A percentile compares a stretch with the other conserved stretches of the same genome.
Conservation (phyloP, 2,888 invertebrate genomes). For the Neoscelio sp. region DNA sequence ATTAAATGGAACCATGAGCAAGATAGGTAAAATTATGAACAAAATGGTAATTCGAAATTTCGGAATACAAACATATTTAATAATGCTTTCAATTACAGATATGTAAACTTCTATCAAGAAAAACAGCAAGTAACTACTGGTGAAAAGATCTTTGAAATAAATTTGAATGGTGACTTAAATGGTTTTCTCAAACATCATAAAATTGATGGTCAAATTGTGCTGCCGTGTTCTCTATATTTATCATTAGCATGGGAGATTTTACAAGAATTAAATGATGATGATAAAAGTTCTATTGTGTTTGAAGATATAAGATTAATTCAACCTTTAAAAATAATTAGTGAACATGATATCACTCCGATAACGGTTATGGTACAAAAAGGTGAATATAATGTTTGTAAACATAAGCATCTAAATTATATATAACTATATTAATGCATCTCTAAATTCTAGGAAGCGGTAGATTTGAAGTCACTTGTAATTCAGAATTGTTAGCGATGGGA, state of each 20-base stretch:
- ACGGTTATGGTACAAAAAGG: slow-evolving; percentile 79
- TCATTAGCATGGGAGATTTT: slow-evolving; percentile 83
- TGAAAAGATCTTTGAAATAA: slow-evolving; percentile 74
- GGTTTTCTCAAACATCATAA: slow-evolving; percentile 84
- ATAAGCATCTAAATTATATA: too few species aligned
- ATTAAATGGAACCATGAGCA: slow-evolving; percentile 70
- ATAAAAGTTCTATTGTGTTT: slow-evolving; percentile 78
- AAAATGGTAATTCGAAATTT: too few species aligned
- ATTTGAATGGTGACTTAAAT: slow-evolving; percentile 78
- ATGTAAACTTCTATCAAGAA: slow-evolving; percentile 82
- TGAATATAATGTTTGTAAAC: too few species aligned
- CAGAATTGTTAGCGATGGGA: slow-evolving; percentile 87
- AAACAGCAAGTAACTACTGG: slow-evolving; percentile 56
- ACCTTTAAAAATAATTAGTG: slow-evolving; percentile 82
- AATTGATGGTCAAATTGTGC: slow-evolving; percentile 85
- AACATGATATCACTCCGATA: slow-evolving; percentile 80
- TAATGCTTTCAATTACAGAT: slow-evolving; percentile 70
- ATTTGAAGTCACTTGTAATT: slow-evolving; percentile 87
- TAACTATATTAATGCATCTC: too few species aligned
- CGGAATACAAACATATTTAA: slow-evolving; percentile 13
- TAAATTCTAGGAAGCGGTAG: slow-evolving; percentile 81
- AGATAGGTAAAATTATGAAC: slow-evolving; percentile 65
- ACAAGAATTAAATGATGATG: slow-evolving; percentile 81
- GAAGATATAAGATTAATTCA: slow-evolving; percentile 83
- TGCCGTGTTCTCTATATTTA: slow-evolving; percentile 86